phyloP scores from a whole-genome alignment of 2,113 vertebrate genomes.

The Aegotheles bennettii region DNA sequence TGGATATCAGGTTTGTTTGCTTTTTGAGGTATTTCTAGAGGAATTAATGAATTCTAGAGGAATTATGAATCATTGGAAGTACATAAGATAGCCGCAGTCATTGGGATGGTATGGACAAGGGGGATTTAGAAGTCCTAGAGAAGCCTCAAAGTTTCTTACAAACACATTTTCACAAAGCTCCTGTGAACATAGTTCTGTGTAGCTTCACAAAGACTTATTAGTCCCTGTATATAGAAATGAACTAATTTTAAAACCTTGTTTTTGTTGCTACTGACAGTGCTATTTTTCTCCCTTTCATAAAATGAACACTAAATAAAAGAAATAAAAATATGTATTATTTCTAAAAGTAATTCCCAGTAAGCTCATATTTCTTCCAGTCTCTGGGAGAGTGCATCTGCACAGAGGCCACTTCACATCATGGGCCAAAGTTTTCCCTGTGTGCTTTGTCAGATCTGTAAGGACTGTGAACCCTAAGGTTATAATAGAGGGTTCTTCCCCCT shows the following conservation, averaged over 20 bases:
- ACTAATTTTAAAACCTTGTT: background rate
- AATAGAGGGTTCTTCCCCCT: background rate
- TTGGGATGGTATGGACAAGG: background rate
- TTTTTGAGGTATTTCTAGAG: background rate
- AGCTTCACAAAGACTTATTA: background rate
- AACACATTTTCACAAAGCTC: background rate
- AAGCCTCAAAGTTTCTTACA: background rate
- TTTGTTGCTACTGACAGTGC: background rate
- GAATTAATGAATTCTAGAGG: background rate
- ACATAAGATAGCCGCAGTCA: background rate
- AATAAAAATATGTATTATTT: background rate
- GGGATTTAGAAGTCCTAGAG: background rate
- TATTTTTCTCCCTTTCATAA: background rate
- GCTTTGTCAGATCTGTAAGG: background rate
- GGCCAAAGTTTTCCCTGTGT: background rate
- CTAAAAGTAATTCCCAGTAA: background rate
- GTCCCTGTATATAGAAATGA: background rate
- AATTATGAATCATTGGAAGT: background rate
- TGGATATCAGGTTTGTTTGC: background rate
- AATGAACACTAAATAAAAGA: background rate
- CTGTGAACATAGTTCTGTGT: rapidly evolving
- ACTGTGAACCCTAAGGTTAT: background rate
- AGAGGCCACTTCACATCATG: background rate
- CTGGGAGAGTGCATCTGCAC: rapidly evolving
- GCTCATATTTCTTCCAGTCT: background rate